Evolutionary conservation across 2,113 vertebrate species (phyloP).

Genomic region (Sturnus vulgaris): DNA sequence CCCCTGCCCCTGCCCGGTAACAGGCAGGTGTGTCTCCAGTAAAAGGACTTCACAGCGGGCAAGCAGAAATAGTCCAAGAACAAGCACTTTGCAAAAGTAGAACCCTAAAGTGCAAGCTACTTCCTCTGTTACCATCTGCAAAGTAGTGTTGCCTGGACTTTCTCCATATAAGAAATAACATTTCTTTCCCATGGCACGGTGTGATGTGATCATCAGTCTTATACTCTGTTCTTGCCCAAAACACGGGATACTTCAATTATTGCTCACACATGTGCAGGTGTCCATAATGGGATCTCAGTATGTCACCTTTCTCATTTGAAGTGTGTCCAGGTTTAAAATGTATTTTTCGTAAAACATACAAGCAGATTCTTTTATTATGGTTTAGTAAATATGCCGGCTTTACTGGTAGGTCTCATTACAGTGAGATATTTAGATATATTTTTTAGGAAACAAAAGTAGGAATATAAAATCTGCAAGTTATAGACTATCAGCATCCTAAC

Average conservation of each 20-base stretch:
- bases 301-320: neutral
- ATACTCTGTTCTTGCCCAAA: neutral
- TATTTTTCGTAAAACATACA: neutral
- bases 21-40: rapidly evolving
- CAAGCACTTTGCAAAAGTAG: neutral
- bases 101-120: neutral
- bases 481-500: neutral
- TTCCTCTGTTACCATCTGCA: neutral
- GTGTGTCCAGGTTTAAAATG: neutral
- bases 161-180: neutral
- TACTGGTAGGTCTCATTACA: neutral
- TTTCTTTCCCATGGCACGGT: neutral
- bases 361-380: neutral
- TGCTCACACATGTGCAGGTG: rapidly evolving
- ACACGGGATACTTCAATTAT: rapidly evolving
- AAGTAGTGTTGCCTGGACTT: neutral
- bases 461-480: neutral
- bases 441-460: neutral
- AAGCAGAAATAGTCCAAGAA: neutral
- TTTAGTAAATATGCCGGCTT: neutral
- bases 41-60: neutral
- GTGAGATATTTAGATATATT: neutral
- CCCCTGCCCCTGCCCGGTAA: neutral
- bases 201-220: neutral
- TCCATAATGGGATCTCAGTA: neutral